phyloP scores from a whole-genome alignment of 2,797 vertebrate genomes.

The Tokudaia tokunoshimensis region DNA sequence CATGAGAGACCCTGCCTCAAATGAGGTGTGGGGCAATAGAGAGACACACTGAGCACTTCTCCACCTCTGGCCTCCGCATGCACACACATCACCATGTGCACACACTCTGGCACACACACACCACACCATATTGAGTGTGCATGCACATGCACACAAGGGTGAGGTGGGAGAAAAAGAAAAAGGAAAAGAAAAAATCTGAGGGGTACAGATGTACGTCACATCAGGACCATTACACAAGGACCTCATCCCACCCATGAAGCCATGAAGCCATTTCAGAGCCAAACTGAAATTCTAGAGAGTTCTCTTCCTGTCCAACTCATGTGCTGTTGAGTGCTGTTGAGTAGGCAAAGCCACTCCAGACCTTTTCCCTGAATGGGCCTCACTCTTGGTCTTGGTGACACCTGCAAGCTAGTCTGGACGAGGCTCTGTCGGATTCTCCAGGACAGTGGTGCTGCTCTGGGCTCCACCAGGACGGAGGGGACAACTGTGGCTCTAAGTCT shows the following conservation, averaged over 20 bases:
- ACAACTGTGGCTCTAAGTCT: neutral
- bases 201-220: fast-evolving
- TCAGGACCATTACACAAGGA: fast-evolving
- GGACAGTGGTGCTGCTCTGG: neutral
- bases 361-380: neutral
- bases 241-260: neutral
- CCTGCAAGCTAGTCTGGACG: neutral
- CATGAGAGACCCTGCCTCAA: neutral
- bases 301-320: neutral
- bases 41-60: no score
- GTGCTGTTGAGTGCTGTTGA: neutral
- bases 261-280: neutral
- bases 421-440: neutral
- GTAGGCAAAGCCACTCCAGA: neutral
- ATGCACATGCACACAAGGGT: neutral
- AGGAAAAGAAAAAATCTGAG: neutral
- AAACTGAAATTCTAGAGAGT: neutral
- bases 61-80: neutral
- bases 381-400: neutral
- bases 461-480: neutral
- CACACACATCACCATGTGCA: neutral
- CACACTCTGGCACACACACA: neutral
- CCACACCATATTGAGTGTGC: neutral
- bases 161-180: neutral
- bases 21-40: neutral